These are phyloP conservation scores for Arrhamphus sclerolepis DNA, from an alignment of 2,797 vertebrate species.

Conservation along the genomic window DNA sequence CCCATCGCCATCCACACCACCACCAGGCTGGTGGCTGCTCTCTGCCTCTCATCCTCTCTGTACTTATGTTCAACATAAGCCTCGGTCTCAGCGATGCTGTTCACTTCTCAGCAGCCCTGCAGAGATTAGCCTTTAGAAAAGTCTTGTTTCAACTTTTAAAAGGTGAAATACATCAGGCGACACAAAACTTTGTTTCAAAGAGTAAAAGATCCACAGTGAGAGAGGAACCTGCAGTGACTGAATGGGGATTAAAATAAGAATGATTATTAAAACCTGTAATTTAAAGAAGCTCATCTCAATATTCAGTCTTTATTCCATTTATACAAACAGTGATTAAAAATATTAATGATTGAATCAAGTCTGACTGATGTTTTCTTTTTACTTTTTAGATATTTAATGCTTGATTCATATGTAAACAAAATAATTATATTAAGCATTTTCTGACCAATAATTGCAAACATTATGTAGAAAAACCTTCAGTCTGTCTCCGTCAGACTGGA, in stretches of 20 bases:
- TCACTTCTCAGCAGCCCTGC: conserved; percentile 59
- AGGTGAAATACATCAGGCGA: conserved; percentile 46
- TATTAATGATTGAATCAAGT: no score
- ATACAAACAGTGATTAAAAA: no score
- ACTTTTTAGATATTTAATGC: no score
- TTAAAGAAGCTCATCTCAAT: no score
- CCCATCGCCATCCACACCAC: conserved; percentile 44
- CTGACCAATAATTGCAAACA: no score
- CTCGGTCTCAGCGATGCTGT: conserved; percentile 52
- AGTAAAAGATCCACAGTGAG: neutral
- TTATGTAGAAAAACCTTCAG: no score
- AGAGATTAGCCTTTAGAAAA: conserved; percentile 69
- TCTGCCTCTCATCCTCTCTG: conserved; percentile 44
- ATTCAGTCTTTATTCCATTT: no score
- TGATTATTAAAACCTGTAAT: no score
- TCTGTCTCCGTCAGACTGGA: no score
- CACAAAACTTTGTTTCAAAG: conserved; percentile 21
- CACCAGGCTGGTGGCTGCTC: conserved; percentile 29
- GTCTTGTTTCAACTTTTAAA: conserved; percentile 50
- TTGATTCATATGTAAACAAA: no score
- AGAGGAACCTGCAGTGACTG: neutral
- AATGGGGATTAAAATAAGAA: neutral
- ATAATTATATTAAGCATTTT: no score
- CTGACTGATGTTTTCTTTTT: no score
- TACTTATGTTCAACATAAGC: conserved; percentile 62